These are phyloP conservation scores for Tetragonula clypearis DNA, from an alignment of 1,140 invertebrate species.

Conservation along the genomic window DNA sequence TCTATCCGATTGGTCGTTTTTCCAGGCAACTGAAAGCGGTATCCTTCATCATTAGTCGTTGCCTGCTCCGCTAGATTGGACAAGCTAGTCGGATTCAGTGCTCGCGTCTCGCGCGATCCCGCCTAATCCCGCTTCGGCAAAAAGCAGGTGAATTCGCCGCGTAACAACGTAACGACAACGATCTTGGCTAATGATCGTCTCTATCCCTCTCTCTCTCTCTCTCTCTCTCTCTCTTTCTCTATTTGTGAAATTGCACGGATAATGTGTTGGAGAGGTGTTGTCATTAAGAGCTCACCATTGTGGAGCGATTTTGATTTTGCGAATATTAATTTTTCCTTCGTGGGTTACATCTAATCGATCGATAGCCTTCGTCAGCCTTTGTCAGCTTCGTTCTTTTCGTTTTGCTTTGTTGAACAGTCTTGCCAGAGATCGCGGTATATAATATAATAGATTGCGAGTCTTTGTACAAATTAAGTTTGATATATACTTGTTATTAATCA, in stretches of 20 bases:
- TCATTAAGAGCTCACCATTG: conserved; percentile 1
- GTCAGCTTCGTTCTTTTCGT: neutral
- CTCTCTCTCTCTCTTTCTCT: too few species aligned
- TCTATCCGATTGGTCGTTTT: conserved; percentile 33
- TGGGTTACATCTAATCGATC: neutral
- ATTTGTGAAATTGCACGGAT: neutral
- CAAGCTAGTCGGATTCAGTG: conserved; percentile 22
- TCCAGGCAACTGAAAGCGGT: conserved; percentile 37
- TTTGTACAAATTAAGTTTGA: too few species aligned
- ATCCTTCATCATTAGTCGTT: conserved; percentile 55
- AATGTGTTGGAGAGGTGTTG: neutral
- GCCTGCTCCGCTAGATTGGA: conserved; percentile 29
- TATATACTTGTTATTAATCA: too few species aligned
- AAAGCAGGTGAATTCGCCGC: conserved; percentile 56
- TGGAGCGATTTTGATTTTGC: neutral
- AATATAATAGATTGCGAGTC: neutral
- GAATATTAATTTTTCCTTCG: conserved; percentile 9
- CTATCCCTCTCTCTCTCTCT: neutral
- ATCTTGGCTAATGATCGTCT: conserved; percentile 47
- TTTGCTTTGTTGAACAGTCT: neutral
- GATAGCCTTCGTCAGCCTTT: neutral
- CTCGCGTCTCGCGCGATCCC: conserved; percentile 38
- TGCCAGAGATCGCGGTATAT: neutral
- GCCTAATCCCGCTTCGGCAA: conserved; percentile 38
- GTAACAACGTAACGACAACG: conserved; percentile 61